Conservation (phyloP, 2,113 vertebrate genomes). For the Drymodes brunneopygia region DNA sequence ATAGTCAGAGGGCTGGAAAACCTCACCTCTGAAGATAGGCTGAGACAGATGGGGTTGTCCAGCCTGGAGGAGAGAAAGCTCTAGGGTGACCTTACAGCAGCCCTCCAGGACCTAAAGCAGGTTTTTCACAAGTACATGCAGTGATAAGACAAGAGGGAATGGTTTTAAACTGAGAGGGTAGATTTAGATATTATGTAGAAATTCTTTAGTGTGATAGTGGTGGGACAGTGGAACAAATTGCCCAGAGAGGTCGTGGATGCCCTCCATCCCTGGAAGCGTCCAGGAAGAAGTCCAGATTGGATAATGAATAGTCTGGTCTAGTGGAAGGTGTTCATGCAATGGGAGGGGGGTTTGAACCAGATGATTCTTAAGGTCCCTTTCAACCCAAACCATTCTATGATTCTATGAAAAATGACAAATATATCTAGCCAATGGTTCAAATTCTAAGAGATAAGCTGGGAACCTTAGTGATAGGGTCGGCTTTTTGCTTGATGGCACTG, state of each 20-base stretch:
- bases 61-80: not conserved
- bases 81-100: not conserved
- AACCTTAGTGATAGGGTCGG: not conserved
- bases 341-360: not conserved
- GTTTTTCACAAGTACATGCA: not conserved
- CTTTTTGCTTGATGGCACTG: not conserved
- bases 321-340: not conserved
- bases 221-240: not conserved
- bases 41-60: not conserved
- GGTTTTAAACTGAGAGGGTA: not conserved
- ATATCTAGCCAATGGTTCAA: not conserved
- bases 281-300: not conserved
- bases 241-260: not conserved
- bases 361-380: not conserved
- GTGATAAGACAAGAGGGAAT: not conserved
- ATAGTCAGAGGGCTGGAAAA: too few species aligned
- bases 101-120: not conserved
- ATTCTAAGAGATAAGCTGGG: not conserved
- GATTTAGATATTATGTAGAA: not conserved
- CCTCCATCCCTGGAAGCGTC: too few species aligned
- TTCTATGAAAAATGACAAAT: not conserved
- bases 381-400: not conserved
- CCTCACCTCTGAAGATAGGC: not conserved
- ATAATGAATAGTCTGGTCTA: not conserved
- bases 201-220: not conserved